phyloP scores from a whole-genome alignment of 1,140 invertebrate genomes.

The Lepeophtheirus salmonis region DNA sequence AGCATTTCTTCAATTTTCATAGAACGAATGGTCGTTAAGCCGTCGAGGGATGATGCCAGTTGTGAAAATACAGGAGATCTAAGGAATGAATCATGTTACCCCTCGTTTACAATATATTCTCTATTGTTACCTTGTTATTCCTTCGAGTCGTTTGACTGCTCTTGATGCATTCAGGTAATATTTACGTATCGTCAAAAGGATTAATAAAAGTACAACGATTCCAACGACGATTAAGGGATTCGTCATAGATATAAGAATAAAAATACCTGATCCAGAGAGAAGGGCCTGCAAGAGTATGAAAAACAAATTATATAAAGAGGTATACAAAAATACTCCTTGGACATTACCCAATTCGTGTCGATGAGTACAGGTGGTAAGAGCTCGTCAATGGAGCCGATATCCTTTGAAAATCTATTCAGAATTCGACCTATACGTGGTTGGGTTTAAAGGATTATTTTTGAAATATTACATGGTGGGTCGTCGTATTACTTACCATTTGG shows the following conservation, averaged over 20 bases:
- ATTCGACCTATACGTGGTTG: conserved; percentile 36
- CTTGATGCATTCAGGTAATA: conserved; percentile 19
- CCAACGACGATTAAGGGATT: conserved; percentile 9
- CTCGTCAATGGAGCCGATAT: conserved; percentile 35
- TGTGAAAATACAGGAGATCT: conserved; percentile 60
- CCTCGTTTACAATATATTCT: not conserved
- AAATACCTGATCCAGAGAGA: not conserved
- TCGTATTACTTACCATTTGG: conserved; percentile 29
- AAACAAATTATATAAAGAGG: not conserved
- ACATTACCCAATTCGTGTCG: not conserved
- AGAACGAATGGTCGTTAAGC: conserved; percentile 69
- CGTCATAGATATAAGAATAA: conserved; percentile 8
- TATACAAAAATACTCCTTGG: not conserved
- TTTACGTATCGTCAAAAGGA: conserved; percentile 16
- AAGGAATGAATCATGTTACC: not conserved
- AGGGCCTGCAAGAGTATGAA: too few species aligned
- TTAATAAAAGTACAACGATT: conserved; percentile 14
- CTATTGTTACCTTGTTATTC: not conserved
- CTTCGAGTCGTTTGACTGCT: conserved; percentile 19
- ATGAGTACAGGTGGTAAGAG: conserved; percentile 36
- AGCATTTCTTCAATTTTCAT: conserved; percentile 52
- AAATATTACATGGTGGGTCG: not conserved
- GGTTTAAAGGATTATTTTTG: not conserved
- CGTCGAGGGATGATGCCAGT: conserved; percentile 65
- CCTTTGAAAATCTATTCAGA: conserved; percentile 32